Conservation (phyloP, 2,888 invertebrate genomes). For the Xanthorhoe designata region DNA sequence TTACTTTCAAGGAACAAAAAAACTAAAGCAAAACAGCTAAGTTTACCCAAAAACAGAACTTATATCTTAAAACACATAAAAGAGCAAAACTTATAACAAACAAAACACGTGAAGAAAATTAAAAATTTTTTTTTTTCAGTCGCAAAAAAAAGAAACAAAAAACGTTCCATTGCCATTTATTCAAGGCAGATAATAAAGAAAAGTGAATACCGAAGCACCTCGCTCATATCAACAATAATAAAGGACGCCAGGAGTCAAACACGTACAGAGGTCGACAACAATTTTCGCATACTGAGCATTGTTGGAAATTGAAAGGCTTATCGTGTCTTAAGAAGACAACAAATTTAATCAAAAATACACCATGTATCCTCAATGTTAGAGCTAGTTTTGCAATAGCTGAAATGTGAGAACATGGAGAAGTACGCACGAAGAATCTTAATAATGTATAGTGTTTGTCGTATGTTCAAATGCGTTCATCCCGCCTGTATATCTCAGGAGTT, state of each 20-base stretch:
- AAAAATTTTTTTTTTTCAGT: constrained; percentile 23
- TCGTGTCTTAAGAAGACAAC: constrained; percentile 54
- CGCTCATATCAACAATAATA: constrained; percentile 49
- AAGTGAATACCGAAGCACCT: constrained; percentile 54
- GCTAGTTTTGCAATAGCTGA: constrained; percentile 20
- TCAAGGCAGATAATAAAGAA: constrained; percentile 41
- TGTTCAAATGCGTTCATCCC: constrained; percentile 55
- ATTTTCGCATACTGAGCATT: constrained; percentile 75
- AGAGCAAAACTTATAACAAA: not conserved
- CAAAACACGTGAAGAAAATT: not conserved
- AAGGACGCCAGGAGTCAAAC: constrained; percentile 56
- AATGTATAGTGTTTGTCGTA: constrained; percentile 53
- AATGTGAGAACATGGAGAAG: constrained; percentile 33
- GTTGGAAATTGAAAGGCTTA: constrained; percentile 72
- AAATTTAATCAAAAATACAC: constrained; percentile 10
- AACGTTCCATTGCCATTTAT: constrained; percentile 27
- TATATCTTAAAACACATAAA: no score
- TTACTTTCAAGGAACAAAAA: no score
- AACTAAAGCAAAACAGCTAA: no score
- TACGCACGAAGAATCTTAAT: constrained; percentile 67
- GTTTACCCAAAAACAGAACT: not conserved
- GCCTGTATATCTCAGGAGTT: constrained; percentile 49
- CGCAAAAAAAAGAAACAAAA: constrained; percentile 24
- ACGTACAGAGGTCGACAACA: constrained; percentile 73
- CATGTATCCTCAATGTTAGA: constrained; percentile 1